Base-by-base conservation (phyloP, 2,113 vertebrate genomes). In the Bubalus kerabau region DNA sequence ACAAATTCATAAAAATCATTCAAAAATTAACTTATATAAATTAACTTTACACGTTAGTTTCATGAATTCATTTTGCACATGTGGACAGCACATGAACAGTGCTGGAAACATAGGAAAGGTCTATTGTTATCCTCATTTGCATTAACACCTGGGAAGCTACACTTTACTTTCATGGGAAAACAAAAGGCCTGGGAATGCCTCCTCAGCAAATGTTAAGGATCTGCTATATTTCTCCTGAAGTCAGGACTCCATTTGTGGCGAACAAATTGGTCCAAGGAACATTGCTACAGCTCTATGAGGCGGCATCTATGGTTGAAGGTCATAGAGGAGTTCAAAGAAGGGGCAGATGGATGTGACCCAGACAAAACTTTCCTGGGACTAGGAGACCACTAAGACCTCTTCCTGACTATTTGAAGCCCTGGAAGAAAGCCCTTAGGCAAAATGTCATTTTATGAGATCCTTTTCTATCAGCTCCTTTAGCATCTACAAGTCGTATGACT, bases 381-480 rank as follows among this genome's bases (percentile, higher is more conserved):
- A 48, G 67, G 43, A 90, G 59, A 86, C 40, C 21, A 62, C 26
- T 14, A 91, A 95, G 21, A 57, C 40, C 23, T 87, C 80, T 82
- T 89, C 5, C 43, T 87, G 64, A 59, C 84, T 82, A 90, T 80
- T 59, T 78, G 87, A 95, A 97, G 30, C 30, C 64, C 43, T 81
- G 16, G 24, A 46, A 91, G 74, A 95, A 96, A 96, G 80, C 36
- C 48, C n/a, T 46, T 56, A 36, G 64, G 87, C 30, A 90, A 90
- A 95, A 88, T n/a, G 36, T 43, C 43, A 54, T 81, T 95, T 89
- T 52, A 82, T 52, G 48, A 95, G 90, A 91, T 60, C n/a, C 60
- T 95, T 91, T 95, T 71, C 82, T 48, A 91, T 16, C 32, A 84
- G 26, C n/a, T 92, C 64, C 32, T 88, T 83, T 95, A 71, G 90